Evolutionary conservation across 2,797 vertebrate genomes (phyloP), one percentile per base, ranked within the genome.

Genomic region (Brotogeris chrysoptera): DNA sequence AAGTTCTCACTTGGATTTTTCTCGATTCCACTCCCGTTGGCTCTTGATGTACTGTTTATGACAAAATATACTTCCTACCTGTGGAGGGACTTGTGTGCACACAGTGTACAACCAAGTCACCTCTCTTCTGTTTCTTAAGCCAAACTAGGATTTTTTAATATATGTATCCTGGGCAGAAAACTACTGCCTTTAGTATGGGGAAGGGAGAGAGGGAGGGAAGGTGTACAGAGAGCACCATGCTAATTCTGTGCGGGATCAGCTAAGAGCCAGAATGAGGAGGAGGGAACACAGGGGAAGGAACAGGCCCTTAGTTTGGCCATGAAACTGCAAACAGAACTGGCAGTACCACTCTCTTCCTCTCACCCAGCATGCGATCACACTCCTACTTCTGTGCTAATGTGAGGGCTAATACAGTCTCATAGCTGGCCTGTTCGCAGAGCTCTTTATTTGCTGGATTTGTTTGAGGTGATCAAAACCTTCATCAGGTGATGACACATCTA

Each of bases 261-360:
- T 92, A 92, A 85, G 87, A 89, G 91, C 68, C 91, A 85, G 71
- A 43, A 69, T 0, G 2, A 63, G 79, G 89, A 93, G 94, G 71
- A 90, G 87, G 74, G 89, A 95, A 85, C 9, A 3, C 64, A 80
- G 32, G 68, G 84, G 91, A 94, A 94, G 92, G 84, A 94, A 94
- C 68, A 52, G 38, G 72, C 20, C 71, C 81, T 85, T 82, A 18
- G 0, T 64, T 82, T 91, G 86, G 74, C 94, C 16, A 7, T 55
- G 79, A 90, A 95, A 92, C 87, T 95, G 87, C 86, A 85, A 93
- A 92, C 89, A 91, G 89, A 94, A 96, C 79, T 68, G 81, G 79
- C 23, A 93, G 89, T n/a, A 84, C 84, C 92, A 77, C 87, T 64
- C 79, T 87, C 78, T 87, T 93, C 95, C 87, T 87, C 94, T 81